Percentiles rank a stretch among this genome's conserved stretches.
phyloP scores from a whole-genome alignment of 2,888 invertebrate species.

The Melikaiella ostensackeni region DNA sequence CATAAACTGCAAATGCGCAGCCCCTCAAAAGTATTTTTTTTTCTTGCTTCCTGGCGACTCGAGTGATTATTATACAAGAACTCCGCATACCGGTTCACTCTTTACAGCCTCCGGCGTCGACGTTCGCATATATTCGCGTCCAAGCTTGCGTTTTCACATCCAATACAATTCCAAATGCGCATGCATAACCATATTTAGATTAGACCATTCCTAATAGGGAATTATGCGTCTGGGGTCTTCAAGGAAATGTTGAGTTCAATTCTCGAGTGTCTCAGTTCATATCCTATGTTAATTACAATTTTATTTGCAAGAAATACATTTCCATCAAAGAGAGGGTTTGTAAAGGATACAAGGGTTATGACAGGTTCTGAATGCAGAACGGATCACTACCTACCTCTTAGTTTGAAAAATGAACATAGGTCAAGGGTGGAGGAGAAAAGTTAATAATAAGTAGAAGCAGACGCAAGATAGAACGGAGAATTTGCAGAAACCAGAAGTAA shows the following conservation, averaged over 20 bases:
- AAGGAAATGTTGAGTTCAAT: constrained; percentile 4
- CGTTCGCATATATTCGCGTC: constrained; percentile 29
- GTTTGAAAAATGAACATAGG: too few species aligned
- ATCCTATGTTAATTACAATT: neutral
- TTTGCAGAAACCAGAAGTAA: too few species aligned
- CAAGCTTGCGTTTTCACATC: constrained; percentile 49
- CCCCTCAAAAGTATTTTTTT: constrained; percentile 53
- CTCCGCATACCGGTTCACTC: constrained; percentile 32
- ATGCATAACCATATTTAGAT: constrained; percentile 40
- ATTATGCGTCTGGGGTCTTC: constrained; percentile 18
- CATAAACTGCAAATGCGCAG: constrained; percentile 64
- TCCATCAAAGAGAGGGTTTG: too few species aligned
- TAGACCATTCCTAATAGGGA: constrained; percentile 34
- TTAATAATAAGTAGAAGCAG: too few species aligned
- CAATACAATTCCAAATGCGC: constrained; percentile 47
- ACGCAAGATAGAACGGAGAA: too few species aligned
- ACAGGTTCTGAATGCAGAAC: too few species aligned
- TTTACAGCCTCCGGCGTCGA: constrained; percentile 7
- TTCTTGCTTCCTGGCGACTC: constrained; percentile 61
- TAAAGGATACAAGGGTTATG: too few species aligned
- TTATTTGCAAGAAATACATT: neutral
- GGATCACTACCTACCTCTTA: too few species aligned
- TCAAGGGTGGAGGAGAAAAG: too few species aligned
- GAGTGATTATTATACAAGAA: constrained; percentile 64
- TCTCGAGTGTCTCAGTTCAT: constrained; percentile 11